A percentile compares a stretch with the other conserved stretches of the same genome.
phyloP scores from a whole-genome alignment of 2,888 invertebrate species.

The Pherbina coryleti region DNA sequence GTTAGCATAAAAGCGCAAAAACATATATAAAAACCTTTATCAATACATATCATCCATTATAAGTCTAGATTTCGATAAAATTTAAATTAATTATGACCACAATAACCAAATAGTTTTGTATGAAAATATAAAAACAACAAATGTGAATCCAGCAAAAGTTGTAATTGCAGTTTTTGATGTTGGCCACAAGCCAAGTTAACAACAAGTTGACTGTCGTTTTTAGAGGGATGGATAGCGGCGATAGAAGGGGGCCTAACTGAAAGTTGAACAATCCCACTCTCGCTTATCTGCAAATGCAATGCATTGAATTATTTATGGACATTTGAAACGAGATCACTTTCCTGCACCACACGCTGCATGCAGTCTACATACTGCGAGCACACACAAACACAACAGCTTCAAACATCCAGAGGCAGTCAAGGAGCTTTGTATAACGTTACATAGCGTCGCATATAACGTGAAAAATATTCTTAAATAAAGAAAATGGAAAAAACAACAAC shows the following conservation, averaged over 20 bases:
- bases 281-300: conserved; percentile 32
- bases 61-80: too few relatives aligned
- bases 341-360: conserved; percentile 15
- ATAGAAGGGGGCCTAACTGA: conserved; percentile 6
- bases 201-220: not conserved
- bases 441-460: conserved; percentile 24
- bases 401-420: not conserved
- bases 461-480: conserved; percentile 37
- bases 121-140: conserved; percentile 15
- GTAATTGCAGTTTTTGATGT: conserved; percentile 3
- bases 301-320: conserved; percentile 39
- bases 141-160: not conserved
- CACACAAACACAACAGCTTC: not conserved
- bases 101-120: not conserved
- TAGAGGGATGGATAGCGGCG: not conserved
- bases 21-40: not conserved
- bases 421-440: conserved; percentile 2
- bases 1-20: too few relatives aligned
- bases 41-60: too few relatives aligned
- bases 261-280: conserved; percentile 38
- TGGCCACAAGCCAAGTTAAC: conserved; percentile 1
- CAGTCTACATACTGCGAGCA: not conserved
- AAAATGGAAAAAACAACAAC: conserved; percentile 15
- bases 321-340: conserved; percentile 39
- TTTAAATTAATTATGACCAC: conserved; percentile 32